Percentiles rank a stretch among this genome's conserved stretches.
phyloP scores from a whole-genome alignment of 2,113 vertebrate species.

The Marcusenius ussheri region DNA sequence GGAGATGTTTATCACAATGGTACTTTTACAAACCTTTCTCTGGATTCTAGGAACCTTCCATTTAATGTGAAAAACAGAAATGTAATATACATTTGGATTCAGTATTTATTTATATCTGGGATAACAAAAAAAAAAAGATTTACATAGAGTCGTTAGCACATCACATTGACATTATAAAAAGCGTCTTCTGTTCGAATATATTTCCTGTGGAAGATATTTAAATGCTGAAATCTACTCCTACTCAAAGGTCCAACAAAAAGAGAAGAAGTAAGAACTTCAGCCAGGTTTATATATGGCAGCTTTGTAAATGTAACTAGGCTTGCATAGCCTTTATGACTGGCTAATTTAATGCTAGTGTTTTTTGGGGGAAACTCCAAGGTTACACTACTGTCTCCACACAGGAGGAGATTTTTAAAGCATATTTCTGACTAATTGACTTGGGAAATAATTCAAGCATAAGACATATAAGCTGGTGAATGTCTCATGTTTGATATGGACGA shows the following conservation, averaged over 20 bases:
- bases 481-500: not conserved
- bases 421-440: not conserved
- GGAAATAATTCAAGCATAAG: not conserved
- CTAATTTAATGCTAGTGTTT: not conserved
- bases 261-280: not conserved
- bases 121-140: not conserved
- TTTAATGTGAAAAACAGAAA: not conserved
- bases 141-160: not conserved
- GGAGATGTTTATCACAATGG: not conserved
- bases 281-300: not conserved
- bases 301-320: not conserved
- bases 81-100: not conserved
- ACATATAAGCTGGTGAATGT: not conserved
- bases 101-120: not conserved
- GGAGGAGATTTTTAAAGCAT: not conserved
- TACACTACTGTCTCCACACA: not conserved
- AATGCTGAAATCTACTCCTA: not conserved
- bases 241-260: not conserved
- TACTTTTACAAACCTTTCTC: not conserved
- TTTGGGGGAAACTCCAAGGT: not conserved
- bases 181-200: not conserved
- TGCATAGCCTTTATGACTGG: not conserved
- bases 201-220: not conserved
- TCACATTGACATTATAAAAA: not conserved
- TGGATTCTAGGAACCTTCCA: not conserved